Base-by-base conservation (phyloP, 2,113 vertebrate genomes). In the Echinops telfairi region DNA sequence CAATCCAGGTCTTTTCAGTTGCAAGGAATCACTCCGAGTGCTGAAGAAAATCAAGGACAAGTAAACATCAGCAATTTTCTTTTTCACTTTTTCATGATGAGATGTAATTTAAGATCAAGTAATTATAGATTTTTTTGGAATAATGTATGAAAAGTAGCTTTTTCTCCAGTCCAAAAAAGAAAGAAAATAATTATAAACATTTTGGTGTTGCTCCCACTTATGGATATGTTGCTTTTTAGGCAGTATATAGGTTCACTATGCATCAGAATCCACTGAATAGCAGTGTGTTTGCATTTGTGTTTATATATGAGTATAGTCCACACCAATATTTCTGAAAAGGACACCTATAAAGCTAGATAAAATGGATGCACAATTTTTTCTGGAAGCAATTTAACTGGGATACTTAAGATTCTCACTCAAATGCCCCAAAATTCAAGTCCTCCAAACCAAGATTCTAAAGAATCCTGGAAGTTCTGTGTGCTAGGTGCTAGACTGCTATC, bases 11-110 rank as follows among this genome's bases (percentile, higher is more conserved):
- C 83, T 96, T 92, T 57, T 71, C 66, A 88, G 3, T 58, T 4
- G 62, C 33, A 80, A 19, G 2, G 0, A 86, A 68, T 60, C 23
- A 40, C 1, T 7, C 27, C 15, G 80, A 89, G 38, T 5, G 83
- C 53, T 94, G 60, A 88, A 83, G 27, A 40, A 80, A 90, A 89
- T 47, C 0, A 81, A 87, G 53, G 85, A 93, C 17, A 86, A 68
- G 78, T 10, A 36, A 1, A 75, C 25, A 75, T 82, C 47, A 58
- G 7, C 80, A 43, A 84, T 83, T 53, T 53, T 53, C 73, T 40
- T 80, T 2, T 6, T 25, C 3, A 29, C 82, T 91, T 57, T 85
- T 22, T 1, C 3, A 14, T n/a, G 58, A 31, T 4, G 33, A 78
- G 1, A 22, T 86, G 27, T 47, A 38, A 76, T 31, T 47, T 16